A percentile compares a stretch with the other conserved stretches of the same genome.
Evolutionary conservation across 1,140 invertebrate genomes (phyloP).

Genomic region (Apolygus lucorum): DNA sequence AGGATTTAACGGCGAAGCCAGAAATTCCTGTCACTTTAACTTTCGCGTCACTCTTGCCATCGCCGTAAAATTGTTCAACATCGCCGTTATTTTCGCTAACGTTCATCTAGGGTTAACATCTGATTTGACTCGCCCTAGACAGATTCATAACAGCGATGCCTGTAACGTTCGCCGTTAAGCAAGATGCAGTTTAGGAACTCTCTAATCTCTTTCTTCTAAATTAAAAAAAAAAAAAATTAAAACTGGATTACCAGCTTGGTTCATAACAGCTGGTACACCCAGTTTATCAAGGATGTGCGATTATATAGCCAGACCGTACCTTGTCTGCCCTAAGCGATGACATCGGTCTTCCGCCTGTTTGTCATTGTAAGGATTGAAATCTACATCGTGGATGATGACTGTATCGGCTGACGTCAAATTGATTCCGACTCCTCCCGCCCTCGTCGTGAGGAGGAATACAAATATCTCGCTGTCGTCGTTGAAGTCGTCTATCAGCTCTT

Average conservation of each 20-base stretch:
- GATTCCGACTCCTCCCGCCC: conserved; percentile 81
- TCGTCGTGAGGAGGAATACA: conserved; percentile 73
- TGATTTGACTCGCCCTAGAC: too few relatives aligned
- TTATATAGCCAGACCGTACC: conserved; percentile 44
- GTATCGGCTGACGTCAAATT: conserved; percentile 89
- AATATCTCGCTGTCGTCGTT: conserved; percentile 64
- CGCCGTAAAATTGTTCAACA: too few relatives aligned
- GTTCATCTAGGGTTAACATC: too few relatives aligned
- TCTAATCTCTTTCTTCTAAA: conserved; percentile 20
- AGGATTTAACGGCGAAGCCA: too few relatives aligned
- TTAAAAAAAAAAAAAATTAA: conserved; percentile 3
- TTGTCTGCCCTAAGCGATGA: conserved; percentile 87
- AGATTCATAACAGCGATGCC: too few relatives aligned
- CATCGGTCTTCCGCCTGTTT: conserved; percentile 96
- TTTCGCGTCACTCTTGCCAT: too few relatives aligned
- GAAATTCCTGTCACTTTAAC: too few relatives aligned
- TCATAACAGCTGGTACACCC: neutral
- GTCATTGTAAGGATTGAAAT: conserved; percentile 96
- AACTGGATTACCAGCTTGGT: neutral
- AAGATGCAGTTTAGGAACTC: too few relatives aligned
- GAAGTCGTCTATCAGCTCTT: conserved; percentile 70
- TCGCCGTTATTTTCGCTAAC: too few relatives aligned
- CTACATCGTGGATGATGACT: conserved; percentile 90
- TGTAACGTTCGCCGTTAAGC: too few relatives aligned
- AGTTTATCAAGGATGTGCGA: neutral